Percentiles rank a stretch among this genome's conserved stretches.
These are phyloP conservation scores for Melanotaenia nigrans DNA, from an alignment of 2,797 vertebrate genomes.

Conservation along the genomic window DNA sequence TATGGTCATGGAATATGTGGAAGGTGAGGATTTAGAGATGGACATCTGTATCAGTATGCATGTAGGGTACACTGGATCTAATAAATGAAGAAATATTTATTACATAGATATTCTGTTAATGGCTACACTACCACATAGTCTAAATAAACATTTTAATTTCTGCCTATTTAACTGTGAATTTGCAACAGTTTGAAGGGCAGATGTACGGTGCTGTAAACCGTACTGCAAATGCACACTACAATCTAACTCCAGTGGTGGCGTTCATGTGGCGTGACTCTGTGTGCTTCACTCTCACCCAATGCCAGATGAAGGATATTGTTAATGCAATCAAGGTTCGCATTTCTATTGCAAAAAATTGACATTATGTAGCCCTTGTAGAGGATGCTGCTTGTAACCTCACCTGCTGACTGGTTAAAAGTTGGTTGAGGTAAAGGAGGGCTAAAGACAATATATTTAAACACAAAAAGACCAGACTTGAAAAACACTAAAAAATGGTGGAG, in stretches of 20 bases:
- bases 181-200: neutral
- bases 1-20: conserved; percentile 97
- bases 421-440: neutral
- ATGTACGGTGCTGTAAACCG: neutral
- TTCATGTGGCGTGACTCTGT: neutral
- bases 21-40: conserved; percentile 80
- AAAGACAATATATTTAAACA: neutral
- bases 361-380: neutral
- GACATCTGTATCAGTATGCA: neutral
- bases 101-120: no score
- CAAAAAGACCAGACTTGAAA: neutral
- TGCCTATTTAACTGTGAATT: no score
- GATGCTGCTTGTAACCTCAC: neutral
- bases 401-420: neutral
- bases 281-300: no score
- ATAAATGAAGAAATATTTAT: no score
- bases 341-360: no score
- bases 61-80: neutral
- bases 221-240: neutral
- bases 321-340: no score
- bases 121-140: no score
- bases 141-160: no score
- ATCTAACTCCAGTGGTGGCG: neutral
- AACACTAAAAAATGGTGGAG: neutral
- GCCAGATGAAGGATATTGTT: no score